Conservation (phyloP, 2,888 invertebrate species). For the Molanna angustata region DNA sequence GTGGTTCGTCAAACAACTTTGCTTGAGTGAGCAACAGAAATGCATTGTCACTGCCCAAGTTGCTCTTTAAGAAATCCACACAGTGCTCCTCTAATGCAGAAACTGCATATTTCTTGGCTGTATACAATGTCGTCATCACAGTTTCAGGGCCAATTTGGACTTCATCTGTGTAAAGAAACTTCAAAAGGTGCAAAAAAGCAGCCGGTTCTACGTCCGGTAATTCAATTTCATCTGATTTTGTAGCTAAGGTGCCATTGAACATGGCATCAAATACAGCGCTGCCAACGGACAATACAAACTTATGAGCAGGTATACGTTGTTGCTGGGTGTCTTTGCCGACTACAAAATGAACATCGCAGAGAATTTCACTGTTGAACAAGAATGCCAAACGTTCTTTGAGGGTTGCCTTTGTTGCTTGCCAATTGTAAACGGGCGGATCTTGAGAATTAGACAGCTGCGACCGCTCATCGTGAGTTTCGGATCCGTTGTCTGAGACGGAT, state of each 20-base stretch:
- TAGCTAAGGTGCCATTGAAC: conserved; percentile 76
- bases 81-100: conserved; percentile 80
- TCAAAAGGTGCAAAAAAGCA: conserved; percentile 72
- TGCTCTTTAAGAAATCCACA: conserved; percentile 72
- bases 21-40: conserved; percentile 78
- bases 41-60: conserved; percentile 79
- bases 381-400: conserved; percentile 73
- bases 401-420: conserved; percentile 73
- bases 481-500: conserved; percentile 10
- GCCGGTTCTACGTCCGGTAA: conserved; percentile 82
- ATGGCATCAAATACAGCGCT: conserved; percentile 85
- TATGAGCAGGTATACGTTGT: conserved; percentile 75
- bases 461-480: conserved; percentile 40
- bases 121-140: conserved; percentile 83
- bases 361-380: conserved; percentile 52
- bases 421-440: conserved; percentile 57
- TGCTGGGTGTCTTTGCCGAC: conserved; percentile 70
- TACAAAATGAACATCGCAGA: conserved; percentile 71
- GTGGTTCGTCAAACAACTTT: conserved; percentile 77
- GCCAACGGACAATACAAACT: conserved; percentile 75
- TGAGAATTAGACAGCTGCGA: conserved; percentile 47
- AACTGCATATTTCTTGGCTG: conserved; percentile 85
- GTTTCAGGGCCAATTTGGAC: conserved; percentile 80
- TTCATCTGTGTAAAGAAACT: conserved; percentile 76
- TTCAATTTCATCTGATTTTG: conserved; percentile 69